Evolutionary conservation across 1,140 invertebrate genomes (phyloP).

Genomic region (Latrodectus geometricus): DNA sequence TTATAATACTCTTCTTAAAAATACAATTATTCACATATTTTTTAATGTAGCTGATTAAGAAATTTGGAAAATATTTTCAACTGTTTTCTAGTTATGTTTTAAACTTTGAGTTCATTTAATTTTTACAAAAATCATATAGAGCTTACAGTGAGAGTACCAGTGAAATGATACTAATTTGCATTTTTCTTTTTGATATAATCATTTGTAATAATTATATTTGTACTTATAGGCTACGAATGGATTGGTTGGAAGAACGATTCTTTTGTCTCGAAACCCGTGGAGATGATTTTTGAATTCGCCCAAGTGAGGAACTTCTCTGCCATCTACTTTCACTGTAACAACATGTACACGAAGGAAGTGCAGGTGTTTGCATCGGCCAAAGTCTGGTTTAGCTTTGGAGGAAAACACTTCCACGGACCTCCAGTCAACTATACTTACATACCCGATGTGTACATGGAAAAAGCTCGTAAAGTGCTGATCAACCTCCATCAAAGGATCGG

Average conservation of each 20-base stretch:
- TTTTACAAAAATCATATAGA: too few species aligned
- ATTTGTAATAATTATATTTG: too few species aligned
- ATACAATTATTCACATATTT: too few species aligned
- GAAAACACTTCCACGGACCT: slow-evolving; percentile 72
- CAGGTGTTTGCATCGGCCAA: slow-evolving; percentile 84
- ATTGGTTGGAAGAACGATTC: slow-evolving; percentile 91
- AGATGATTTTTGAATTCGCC: slow-evolving; percentile 89
- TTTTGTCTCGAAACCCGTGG: slow-evolving; percentile 65
- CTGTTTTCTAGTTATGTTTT: too few species aligned
- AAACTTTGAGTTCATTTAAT: too few species aligned
- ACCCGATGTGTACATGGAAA: slow-evolving; percentile 85
- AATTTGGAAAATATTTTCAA: too few species aligned
- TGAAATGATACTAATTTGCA: too few species aligned
- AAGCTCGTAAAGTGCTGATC: slow-evolving; percentile 84
- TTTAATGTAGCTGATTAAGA: too few species aligned
- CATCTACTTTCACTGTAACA: slow-evolving; percentile 83
- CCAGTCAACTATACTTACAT: slow-evolving; percentile 75
- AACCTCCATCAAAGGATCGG: slow-evolving; percentile 86
- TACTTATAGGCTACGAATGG: slow-evolving; percentile 80
- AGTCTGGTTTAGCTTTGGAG: slow-evolving; percentile 85
- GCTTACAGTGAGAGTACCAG: too few species aligned
- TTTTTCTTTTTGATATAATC: too few species aligned
- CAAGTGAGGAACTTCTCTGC: slow-evolving; percentile 89
- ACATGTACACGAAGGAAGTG: slow-evolving; percentile 75
- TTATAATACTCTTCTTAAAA: too few species aligned